These are phyloP conservation scores for Caenorhabditis remanei DNA, from an alignment of 1,140 invertebrate genomes.

Conservation along the genomic window DNA sequence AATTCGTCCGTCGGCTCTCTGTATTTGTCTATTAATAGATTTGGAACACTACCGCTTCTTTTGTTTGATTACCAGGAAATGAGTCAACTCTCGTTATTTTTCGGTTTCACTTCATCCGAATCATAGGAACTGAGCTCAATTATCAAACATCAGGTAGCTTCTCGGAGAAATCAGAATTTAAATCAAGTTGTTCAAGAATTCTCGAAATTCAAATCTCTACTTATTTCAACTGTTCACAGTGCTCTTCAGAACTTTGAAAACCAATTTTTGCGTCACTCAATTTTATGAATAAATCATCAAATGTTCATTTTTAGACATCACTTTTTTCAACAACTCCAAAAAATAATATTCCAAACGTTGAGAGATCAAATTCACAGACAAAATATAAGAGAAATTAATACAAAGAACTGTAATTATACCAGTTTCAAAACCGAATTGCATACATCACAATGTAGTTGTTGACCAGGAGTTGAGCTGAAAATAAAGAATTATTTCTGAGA, in stretches of 20 bases:
- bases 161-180: too few species aligned
- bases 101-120: too few species aligned
- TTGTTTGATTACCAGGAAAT: neutral
- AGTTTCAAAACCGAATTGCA: conserved; percentile 25
- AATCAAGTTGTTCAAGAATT: too few species aligned
- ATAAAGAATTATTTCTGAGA: neutral
- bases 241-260: neutral
- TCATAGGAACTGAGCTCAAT: too few species aligned
- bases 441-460: conserved; percentile 33
- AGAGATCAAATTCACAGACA: conserved; percentile 9
- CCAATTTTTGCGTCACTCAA: neutral
- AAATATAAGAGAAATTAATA: neutral
- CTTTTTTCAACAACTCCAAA: neutral
- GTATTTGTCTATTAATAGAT: conserved; percentile 45
- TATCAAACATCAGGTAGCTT: too few species aligned
- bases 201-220: too few species aligned
- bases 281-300: conserved; percentile 6
- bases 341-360: neutral
- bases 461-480: conserved; percentile 53
- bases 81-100: neutral
- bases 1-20: neutral
- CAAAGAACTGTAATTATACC: neutral
- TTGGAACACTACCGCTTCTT: neutral
- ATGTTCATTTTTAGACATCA: conserved; percentile 14
- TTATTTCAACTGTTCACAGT: too few species aligned